Percentiles rank a stretch among this genome's conserved stretches.
Conservation (phyloP, 2,888 invertebrate species). For the Colletes collaris region DNA sequence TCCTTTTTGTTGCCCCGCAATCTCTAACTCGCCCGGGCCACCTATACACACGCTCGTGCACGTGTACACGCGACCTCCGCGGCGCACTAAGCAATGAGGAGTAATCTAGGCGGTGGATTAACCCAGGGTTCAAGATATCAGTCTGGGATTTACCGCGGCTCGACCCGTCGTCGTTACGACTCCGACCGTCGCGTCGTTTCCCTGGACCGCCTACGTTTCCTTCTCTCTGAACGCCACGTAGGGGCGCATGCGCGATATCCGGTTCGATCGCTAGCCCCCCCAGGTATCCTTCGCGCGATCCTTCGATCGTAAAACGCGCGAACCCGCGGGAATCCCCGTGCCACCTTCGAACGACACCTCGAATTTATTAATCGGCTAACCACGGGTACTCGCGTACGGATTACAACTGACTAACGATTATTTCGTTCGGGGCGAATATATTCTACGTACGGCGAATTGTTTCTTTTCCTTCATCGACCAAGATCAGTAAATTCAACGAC, state of each 20-base stretch:
- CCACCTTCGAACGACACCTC: neutral
- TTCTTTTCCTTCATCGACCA: no score
- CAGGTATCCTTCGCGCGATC: neutral
- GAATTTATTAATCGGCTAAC: slow-evolving; percentile 47
- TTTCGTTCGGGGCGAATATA: slow-evolving; percentile 13
- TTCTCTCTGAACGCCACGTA: slow-evolving; percentile 25
- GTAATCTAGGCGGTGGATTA: slow-evolving; percentile 81
- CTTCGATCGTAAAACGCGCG: slow-evolving; percentile 29
- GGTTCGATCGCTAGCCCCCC: slow-evolving; percentile 8
- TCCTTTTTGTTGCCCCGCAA: slow-evolving; percentile 73
- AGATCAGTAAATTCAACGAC: no score
- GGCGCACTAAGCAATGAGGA: slow-evolving; percentile 77
- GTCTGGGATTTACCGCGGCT: slow-evolving; percentile 75
- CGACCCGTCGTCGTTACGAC: slow-evolving; percentile 70
- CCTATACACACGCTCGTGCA: slow-evolving; percentile 40
- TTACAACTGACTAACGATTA: slow-evolving; percentile 38
- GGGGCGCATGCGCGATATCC: slow-evolving; percentile 18
- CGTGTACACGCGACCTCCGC: slow-evolving; percentile 26
- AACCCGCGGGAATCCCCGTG: neutral
- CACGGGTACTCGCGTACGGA: slow-evolving; percentile 18
- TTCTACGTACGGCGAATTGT: neutral
- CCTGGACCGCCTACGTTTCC: slow-evolving; percentile 47
- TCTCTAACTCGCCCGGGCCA: slow-evolving; percentile 69
- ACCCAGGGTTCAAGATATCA: slow-evolving; percentile 80
- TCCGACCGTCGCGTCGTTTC: slow-evolving; percentile 26